Evolutionary conservation across 2,888 invertebrate species (phyloP).

Genomic region (Adelphocoris suturalis): DNA sequence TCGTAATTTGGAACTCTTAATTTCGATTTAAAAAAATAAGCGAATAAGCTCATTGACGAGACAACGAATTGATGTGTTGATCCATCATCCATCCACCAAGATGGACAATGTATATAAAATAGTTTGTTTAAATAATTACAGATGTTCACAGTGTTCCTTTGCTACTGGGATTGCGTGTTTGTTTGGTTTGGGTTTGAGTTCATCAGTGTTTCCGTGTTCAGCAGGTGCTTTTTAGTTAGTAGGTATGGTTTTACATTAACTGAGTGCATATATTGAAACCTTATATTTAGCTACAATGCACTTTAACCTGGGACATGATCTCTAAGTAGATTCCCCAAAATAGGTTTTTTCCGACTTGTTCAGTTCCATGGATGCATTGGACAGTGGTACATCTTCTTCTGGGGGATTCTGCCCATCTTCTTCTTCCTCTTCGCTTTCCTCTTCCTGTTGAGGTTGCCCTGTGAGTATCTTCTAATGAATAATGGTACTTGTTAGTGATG

Average conservation of each 20-base stretch:
- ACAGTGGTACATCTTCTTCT: conserved; percentile 69
- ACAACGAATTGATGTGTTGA: neutral
- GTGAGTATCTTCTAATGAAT: conserved; percentile 49
- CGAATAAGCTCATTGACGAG: too few species aligned
- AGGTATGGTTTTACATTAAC: neutral
- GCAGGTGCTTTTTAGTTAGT: neutral
- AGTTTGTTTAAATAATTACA: neutral
- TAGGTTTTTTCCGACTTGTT: conserved; percentile 66
- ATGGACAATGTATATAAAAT: neutral
- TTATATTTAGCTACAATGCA: neutral
- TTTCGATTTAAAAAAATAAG: neutral
- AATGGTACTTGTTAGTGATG: too few species aligned
- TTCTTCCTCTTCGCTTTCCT: conserved; percentile 68
- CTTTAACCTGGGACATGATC: neutral
- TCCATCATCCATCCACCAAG: neutral
- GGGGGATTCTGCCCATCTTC: conserved; percentile 67
- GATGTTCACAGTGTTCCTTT: neutral
- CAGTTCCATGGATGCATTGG: conserved; percentile 60
- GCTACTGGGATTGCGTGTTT: neutral
- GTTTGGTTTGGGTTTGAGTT: neutral
- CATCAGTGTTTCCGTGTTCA: conserved; percentile 5
- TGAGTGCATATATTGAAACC: neutral
- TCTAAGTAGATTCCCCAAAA: conserved; percentile 45
- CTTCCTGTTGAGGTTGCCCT: conserved; percentile 63
- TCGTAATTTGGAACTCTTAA: neutral